Percentiles rank a stretch among this genome's conserved stretches.
phyloP scores from a whole-genome alignment of 1,140 invertebrate species.

The Cyclargus thomasi region DNA sequence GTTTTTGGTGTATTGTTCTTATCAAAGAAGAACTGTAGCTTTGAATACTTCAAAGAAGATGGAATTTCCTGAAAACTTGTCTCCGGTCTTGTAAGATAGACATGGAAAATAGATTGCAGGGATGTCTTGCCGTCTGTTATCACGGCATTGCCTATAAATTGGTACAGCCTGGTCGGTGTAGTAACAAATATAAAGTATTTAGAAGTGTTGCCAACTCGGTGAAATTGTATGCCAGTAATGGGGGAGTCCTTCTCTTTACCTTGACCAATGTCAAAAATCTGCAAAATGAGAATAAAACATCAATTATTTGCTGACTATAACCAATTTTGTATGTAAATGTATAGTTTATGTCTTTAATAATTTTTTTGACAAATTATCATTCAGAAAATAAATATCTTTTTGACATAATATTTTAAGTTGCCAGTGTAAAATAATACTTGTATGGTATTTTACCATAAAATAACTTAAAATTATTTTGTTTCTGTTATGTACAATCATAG shows the following conservation, averaged over 20 bases:
- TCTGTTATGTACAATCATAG: no score
- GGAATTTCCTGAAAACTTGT: slow-evolving; percentile 84
- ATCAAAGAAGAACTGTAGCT: slow-evolving; percentile 86
- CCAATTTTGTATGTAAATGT: no score
- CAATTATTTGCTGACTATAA: no score
- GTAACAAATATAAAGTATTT: slow-evolving; percentile 89
- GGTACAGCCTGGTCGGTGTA: slow-evolving; percentile 88
- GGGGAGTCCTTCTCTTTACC: slow-evolving; percentile 81
- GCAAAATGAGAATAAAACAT: slow-evolving; percentile 24
- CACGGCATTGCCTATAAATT: slow-evolving; percentile 86
- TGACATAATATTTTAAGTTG: no score
- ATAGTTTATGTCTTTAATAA: no score
- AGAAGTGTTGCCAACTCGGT: slow-evolving; percentile 81
- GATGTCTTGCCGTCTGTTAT: slow-evolving; percentile 85
- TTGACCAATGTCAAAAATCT: slow-evolving; percentile 92
- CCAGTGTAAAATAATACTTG: no score
- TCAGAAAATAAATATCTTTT: no score
- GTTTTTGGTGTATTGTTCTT: slow-evolving; percentile 80
- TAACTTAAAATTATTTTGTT: no score
- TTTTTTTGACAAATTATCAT: no score
- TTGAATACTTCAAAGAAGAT: slow-evolving; percentile 85
- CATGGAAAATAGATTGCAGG: slow-evolving; percentile 87
- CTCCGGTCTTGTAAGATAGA: slow-evolving; percentile 86
- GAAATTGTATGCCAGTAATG: slow-evolving; percentile 91
- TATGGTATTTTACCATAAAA: no score